These are phyloP conservation scores for Chironomus tentans DNA, from an alignment of 2,888 invertebrate species.

Conservation along the genomic window DNA sequence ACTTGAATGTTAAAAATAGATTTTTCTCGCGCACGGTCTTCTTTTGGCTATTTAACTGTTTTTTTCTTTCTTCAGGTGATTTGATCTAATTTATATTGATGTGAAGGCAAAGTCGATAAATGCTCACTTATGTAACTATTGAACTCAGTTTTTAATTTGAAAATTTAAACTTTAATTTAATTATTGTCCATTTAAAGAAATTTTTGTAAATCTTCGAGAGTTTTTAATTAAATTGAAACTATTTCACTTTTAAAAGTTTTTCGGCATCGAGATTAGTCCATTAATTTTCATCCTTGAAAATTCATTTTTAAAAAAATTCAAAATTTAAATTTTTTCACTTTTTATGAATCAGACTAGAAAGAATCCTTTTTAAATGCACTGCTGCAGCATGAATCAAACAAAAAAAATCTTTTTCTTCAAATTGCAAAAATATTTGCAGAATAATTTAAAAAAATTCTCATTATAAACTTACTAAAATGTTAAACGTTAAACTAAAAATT, in stretches of 20 bases:
- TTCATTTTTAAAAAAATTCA: neutral
- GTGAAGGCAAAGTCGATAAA: neutral
- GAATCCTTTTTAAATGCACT: no score
- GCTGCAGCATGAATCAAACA: no score
- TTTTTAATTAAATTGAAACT: neutral
- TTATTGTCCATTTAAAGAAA: neutral
- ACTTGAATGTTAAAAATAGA: neutral
- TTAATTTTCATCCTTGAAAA: neutral
- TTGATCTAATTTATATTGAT: neutral
- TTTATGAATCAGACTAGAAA: neutral
- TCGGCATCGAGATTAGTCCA: neutral
- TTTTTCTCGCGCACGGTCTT: neutral
- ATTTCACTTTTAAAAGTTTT: neutral
- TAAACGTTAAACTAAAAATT: conserved; percentile 27
- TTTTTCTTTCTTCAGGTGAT: neutral
- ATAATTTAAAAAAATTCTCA: neutral
- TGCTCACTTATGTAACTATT: neutral
- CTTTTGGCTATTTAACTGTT: neutral
- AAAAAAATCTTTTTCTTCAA: neutral
- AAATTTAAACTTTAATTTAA: no score
- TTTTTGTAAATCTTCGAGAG: no score
- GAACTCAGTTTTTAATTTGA: neutral
- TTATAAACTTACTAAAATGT: conserved; percentile 21
- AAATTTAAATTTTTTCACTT: neutral
- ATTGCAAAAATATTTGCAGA: neutral